phyloP scores from a whole-genome alignment of 2,888 invertebrate genomes.

The Melanostoma mellinum region DNA sequence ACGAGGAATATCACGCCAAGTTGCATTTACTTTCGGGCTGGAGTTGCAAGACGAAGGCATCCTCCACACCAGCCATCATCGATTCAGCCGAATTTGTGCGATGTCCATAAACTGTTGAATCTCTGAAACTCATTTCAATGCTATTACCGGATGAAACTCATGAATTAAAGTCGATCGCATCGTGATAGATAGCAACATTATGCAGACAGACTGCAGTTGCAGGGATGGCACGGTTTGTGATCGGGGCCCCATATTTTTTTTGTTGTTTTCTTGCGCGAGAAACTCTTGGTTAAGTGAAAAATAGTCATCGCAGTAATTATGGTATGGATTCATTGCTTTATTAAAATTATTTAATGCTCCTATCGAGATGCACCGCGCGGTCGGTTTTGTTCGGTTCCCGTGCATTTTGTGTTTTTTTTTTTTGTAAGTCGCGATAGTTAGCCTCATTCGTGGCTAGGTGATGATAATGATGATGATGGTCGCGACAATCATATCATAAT shows the following conservation, averaged over 20 bases:
- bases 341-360: conserved; percentile 71
- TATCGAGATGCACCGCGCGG: conserved; percentile 53
- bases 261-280: neutral
- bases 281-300: conserved; percentile 66
- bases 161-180: conserved; percentile 72
- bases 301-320: conserved; percentile 72
- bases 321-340: conserved; percentile 73
- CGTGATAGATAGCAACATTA: conserved; percentile 67
- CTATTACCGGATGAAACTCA: conserved; percentile 70
- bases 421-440: conserved; percentile 54
- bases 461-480: conserved; percentile 73
- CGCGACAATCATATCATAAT: conserved; percentile 72
- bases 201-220: conserved; percentile 41
- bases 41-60: neutral
- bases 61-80: conserved; percentile 15
- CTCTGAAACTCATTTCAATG: conserved; percentile 65
- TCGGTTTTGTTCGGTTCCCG: conserved; percentile 35
- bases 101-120: conserved; percentile 57
- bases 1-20: conserved; percentile 49
- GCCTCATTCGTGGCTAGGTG: conserved; percentile 72
- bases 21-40: conserved; percentile 60
- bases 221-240: conserved; percentile 56
- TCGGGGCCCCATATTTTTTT: conserved; percentile 13
- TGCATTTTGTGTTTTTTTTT: conserved; percentile 12
- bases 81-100: conserved; percentile 20